Evolutionary conservation across 2,113 vertebrate genomes (phyloP), one percentile per base, ranked within the genome.

Genomic region (Probosciger aterrimus): DNA sequence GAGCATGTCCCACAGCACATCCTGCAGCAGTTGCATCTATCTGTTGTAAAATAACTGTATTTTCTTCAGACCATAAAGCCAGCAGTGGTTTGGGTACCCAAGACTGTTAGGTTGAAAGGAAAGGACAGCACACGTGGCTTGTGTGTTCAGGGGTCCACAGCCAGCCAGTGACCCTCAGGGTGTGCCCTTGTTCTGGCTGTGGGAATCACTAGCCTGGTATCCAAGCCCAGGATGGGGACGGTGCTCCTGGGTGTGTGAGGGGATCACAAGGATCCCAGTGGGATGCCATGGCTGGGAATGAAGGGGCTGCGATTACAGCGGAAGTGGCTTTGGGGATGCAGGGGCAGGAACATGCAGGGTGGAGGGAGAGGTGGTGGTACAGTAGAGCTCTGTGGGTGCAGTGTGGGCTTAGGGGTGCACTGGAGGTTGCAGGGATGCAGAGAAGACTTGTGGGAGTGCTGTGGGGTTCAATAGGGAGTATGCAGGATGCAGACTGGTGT

Each of bases 201-300:
- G 0, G 53, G 39, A 35, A 86, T 59, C 31, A 25, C 50, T 11
- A 81, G 30, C 37, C 18, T 30, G 16, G 43, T 62, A 27, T 28
- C 44, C 70, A 16, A 43, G 41, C 10, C 24, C 7, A 7, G 31
- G n/a, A 35, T 81, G 23, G 52, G 46, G 3, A 16, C 55, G 35
- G 28, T 25, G n/a, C 11, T 76, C 4, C 14, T 0, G 0, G 50
- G 22, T 8, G 22, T 35, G 57, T 35, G 57, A 17, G 18, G 4
- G 18, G 11, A 9, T 13, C 4, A 8, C 27, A 30, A 44, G 12
- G 60, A 23, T 41, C 13, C 24, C 46, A 15, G 37, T 8, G 7
- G 30, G 37, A 62, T 13, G 20, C 24, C 25, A 25, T 0, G 1
- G n/a, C 17, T 69, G n/a, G 33, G 74, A 25, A 44, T 6, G 43